Evolutionary conservation across 1,140 invertebrate genomes (phyloP), one percentile per base, ranked within the genome.

Genomic region (Chlorops oryzae): DNA sequence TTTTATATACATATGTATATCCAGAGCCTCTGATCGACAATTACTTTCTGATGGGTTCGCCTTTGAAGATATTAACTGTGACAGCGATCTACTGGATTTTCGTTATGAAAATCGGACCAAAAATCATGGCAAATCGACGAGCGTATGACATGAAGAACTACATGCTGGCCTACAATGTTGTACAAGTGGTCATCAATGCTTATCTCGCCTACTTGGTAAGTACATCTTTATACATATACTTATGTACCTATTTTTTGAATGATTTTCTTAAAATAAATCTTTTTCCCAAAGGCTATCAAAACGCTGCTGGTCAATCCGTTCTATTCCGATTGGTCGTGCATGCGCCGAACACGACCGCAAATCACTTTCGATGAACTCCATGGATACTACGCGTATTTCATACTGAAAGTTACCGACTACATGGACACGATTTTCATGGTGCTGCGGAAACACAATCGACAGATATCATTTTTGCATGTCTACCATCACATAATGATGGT

Each of bases 351-450:
- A 9, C 15, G 15, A 9, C 15, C 28, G 28, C 28, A 9, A 15
- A 32, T 10, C 9, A 15, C 9, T 32, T 15, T 32, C 28, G 28
- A 9, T 15, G 9, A 32, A 32, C 28, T 32, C 9, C 15, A 32
- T 15, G 15, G 15, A 9, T 9, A 17, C 5, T 34, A 46, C 5
- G n/a, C n/a, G 7, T 46, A 46, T 3, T 46, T 28, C 21, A 15
- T 32, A 21, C 18, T 46, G 38, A 65, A 68, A 28, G 37, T 63
- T 2, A n/a, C 79, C 0, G 85, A 87, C 61, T 73, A 87, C 0
- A 25, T 84, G 2, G 84, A 87, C 53, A 87, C 85, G 9, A 77
- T 93, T 28, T 92, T 93, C 71, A 92, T 94, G 68, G 79, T 92
- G 9, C 71, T 93, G 12, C 76, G 87, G 13, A 92, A 93, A 69